Conservation (phyloP, 2,797 vertebrate genomes). For the Pangasius mekongensis region DNA sequence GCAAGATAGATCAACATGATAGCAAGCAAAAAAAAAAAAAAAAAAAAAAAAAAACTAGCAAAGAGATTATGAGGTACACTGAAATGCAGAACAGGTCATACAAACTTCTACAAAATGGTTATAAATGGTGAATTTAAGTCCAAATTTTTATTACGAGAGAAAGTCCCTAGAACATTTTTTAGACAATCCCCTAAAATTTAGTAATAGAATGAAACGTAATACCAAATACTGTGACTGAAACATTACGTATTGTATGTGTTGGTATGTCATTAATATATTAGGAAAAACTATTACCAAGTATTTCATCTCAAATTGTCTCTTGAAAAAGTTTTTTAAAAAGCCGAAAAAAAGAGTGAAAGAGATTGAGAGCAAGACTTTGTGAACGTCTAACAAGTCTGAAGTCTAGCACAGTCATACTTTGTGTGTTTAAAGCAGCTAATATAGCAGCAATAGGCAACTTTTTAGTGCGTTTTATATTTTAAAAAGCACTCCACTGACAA, state of each 20-base stretch:
- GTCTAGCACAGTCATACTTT: background rate
- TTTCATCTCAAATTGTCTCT: background rate
- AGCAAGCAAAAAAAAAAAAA: conserved; percentile 26
- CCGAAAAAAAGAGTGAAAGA: background rate
- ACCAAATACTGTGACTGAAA: background rate
- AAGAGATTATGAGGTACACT: background rate
- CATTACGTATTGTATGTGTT: background rate
- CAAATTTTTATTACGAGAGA: background rate
- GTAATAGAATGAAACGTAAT: background rate
- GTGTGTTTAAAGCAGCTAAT: too few relatives aligned
- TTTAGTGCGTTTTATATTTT: background rate
- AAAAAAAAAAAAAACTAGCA: background rate
- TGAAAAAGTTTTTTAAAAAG: background rate
- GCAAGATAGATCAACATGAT: conserved; percentile 47
- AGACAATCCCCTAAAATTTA: background rate
- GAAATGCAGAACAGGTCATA: background rate
- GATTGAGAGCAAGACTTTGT: background rate
- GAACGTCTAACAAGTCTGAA: background rate
- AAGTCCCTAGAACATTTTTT: background rate
- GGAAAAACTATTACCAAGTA: background rate
- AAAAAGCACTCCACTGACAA: too few relatives aligned
- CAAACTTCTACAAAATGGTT: background rate
- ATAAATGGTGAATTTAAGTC: background rate
- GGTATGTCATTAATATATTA: background rate
- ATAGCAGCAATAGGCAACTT: background rate